phyloP scores from a whole-genome alignment of 2,797 vertebrate species.

The Pteronotus mesoamericanus region DNA sequence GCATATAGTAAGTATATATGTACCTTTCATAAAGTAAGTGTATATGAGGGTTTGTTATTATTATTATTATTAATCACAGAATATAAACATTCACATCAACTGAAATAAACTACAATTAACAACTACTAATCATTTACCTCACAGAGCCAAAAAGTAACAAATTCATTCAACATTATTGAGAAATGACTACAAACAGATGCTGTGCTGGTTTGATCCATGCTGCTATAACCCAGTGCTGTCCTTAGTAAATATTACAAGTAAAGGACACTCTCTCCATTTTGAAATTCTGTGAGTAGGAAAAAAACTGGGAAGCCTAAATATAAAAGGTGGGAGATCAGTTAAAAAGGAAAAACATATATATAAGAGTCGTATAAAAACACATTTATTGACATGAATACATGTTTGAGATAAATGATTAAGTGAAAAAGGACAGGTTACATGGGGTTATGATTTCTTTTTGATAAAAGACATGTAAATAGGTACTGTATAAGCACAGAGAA shows the following conservation, averaged over 20 bases:
- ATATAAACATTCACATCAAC: constrained; percentile 17
- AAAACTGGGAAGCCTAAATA: background rate
- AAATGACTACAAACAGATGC: background rate
- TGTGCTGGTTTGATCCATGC: background rate
- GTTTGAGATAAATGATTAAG: background rate
- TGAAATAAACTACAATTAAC: constrained; percentile 18
- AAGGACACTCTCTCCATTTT: background rate
- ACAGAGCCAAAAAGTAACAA: background rate
- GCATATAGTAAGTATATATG: background rate
- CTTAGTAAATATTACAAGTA: background rate
- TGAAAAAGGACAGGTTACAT: background rate
- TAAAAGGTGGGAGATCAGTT: background rate
- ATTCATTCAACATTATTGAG: background rate
- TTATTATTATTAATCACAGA: background rate
- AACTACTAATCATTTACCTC: background rate
- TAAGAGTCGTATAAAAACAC: background rate
- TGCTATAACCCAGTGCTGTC: constrained; percentile 8
- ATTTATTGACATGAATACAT: background rate
- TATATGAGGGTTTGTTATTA: background rate
- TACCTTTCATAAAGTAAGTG: background rate
- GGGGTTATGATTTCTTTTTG: background rate
- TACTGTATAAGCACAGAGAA: background rate
- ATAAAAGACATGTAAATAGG: background rate
- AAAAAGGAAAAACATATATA: background rate
- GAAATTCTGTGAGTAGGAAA: background rate